These are phyloP conservation scores for Dione juno DNA, from an alignment of 2,888 invertebrate genomes.

Conservation along the genomic window DNA sequence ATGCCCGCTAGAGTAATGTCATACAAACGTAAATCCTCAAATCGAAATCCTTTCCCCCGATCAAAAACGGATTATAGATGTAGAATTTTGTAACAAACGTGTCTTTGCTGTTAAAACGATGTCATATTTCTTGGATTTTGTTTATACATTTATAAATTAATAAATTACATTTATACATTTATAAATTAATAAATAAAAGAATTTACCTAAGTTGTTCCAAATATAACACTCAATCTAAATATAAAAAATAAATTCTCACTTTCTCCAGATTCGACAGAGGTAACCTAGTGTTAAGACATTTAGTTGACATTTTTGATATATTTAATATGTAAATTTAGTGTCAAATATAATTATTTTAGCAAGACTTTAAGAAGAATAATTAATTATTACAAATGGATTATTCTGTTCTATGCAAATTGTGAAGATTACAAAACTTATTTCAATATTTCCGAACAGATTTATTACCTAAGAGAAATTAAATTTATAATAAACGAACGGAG, in stretches of 20 bases:
- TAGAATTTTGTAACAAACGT: constrained; percentile 98
- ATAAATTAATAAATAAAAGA: too few relatives aligned
- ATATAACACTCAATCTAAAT: too few relatives aligned
- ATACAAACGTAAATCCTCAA: constrained; percentile 95
- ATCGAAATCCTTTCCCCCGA: constrained; percentile 98
- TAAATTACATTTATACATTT: too few relatives aligned
- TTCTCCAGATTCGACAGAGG: too few relatives aligned
- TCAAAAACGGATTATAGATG: constrained; percentile 96
- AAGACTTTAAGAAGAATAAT: too few relatives aligned
- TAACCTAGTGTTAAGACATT: too few relatives aligned
- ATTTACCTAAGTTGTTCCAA: too few relatives aligned
- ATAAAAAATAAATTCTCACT: too few relatives aligned
- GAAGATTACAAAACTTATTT: not conserved
- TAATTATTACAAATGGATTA: not conserved
- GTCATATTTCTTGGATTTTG: constrained; percentile 86
- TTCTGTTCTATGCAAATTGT: not conserved
- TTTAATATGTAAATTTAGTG: too few relatives aligned
- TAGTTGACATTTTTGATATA: too few relatives aligned
- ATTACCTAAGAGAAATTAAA: constrained; percentile 15
- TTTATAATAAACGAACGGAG: constrained; percentile 4
- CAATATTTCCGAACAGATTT: constrained; percentile 3
- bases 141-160: too few relatives aligned
- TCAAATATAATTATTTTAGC: too few relatives aligned
- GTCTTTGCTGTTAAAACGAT: constrained; percentile 90
- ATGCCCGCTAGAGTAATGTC: constrained; percentile 96